phyloP scores from a whole-genome alignment of 2,888 invertebrate species.

The Chaetogeoica ovagalla region DNA sequence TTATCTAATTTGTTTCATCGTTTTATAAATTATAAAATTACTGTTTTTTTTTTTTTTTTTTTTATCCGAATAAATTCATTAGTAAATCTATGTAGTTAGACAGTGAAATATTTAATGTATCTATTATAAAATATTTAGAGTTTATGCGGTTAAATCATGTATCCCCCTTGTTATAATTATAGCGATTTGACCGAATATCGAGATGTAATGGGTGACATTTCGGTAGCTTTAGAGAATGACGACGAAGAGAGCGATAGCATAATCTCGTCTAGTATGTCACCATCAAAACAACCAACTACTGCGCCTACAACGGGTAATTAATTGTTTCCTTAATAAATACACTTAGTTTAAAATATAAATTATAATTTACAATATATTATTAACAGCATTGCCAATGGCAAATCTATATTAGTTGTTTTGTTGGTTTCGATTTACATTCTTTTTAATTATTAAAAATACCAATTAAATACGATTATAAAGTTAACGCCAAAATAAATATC shows the following conservation, averaged over 20 bases:
- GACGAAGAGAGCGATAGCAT: constrained; percentile 51
- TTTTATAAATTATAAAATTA: background rate
- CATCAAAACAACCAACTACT: constrained; percentile 35
- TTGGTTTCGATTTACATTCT: too few relatives aligned
- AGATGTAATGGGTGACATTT: constrained; percentile 45
- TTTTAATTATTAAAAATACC: too few relatives aligned
- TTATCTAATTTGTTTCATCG: background rate
- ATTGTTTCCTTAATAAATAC: constrained; percentile 1
- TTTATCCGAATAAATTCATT: background rate
- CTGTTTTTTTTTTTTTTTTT: too few relatives aligned
- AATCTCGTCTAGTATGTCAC: constrained; percentile 49
- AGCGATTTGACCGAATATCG: constrained; percentile 48
- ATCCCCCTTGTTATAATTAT: background rate
- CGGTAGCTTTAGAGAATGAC: constrained; percentile 38
- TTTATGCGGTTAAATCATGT: background rate
- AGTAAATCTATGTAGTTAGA: background rate
- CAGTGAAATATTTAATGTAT: constrained; percentile 21
- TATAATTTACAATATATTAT: background rate
- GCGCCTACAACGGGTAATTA: constrained; percentile 31
- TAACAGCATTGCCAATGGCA: background rate
- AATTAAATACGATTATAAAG: too few relatives aligned
- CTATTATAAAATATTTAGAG: background rate
- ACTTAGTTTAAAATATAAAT: background rate
- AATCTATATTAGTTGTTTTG: background rate
- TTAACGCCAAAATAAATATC: too few relatives aligned